Percentiles rank a stretch among this genome's conserved stretches.
phyloP scores from a whole-genome alignment of 2,797 vertebrate genomes.

The Poliocrania exsul region DNA sequence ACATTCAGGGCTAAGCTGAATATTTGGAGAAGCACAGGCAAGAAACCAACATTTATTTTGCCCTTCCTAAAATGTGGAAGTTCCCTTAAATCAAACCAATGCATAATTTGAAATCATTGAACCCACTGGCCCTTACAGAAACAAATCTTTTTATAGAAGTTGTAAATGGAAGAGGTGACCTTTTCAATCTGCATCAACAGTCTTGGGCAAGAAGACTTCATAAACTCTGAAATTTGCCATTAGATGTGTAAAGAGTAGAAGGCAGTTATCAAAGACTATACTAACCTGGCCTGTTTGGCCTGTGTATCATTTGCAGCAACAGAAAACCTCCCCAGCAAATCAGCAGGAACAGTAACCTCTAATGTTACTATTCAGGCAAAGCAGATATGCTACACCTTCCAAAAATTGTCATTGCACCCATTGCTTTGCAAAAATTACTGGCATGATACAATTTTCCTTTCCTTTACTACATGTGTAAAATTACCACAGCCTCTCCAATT shows the following conservation, averaged over 20 bases:
- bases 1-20: neutral
- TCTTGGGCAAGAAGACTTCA: neutral
- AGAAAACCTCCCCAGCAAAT: neutral
- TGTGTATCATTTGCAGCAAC: neutral
- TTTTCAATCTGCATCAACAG: neutral
- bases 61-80: neutral
- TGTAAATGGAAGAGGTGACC: neutral
- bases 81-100: neutral
- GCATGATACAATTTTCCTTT: neutral
- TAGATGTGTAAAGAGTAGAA: neutral
- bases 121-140: neutral
- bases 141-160: neutral
- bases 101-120: neutral
- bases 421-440: neutral
- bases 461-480: neutral
- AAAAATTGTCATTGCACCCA: fast-evolving
- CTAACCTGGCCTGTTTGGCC: neutral
- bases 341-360: neutral
- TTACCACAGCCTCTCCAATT: neutral
- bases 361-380: neutral
- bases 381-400: neutral
- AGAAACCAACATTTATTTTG: neutral
- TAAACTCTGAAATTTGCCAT: neutral
- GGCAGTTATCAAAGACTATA: neutral
- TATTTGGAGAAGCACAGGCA: neutral